Evolutionary conservation across 92 coral and sea anemone species (phyloP), one percentile per base, ranked within the genome.

Genomic region (Epizoanthus ramosus): DNA sequence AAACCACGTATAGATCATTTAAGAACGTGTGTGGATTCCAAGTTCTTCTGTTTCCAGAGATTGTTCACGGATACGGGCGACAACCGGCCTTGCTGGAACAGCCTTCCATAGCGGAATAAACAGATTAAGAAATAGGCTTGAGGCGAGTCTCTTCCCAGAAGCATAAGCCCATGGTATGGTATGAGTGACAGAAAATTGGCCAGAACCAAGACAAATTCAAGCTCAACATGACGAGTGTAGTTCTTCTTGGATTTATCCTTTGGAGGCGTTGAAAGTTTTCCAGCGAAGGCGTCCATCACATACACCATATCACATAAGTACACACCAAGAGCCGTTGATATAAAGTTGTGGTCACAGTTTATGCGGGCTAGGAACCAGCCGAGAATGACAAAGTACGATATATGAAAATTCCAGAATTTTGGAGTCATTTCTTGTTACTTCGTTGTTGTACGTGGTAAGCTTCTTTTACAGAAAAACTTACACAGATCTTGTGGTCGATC

Each of bases 241-340:
- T 28, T 28, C 17, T 17, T 54, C 4, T 21, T 2, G 25, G 61
- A n/a, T 5, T 79, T 63, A 18, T 57, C 69, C 56, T 63, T 28
- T 6, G 79, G 83, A 28, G 7, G 17, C 1, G 45, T 73, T 4
- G 74, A 73, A 14, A 87, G 70, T 4, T 39, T 74, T 3, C 88
- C 77, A 12, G 88, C 91, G 14, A 88, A 25, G 14, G 89, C 88
- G 80, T 88, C 88, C 31, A 85, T 66, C 17, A 80, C 66, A 16
- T 79, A 88, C 9, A 85, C 71, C 73, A 85, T 28, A 74, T 88
- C 91, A 22, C 91, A 88, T 18, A 88, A 47, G 65, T 80, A 88
- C 15, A 88, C 79, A 18, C 86, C 74, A 76, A 87, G 83, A 4
- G 88, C 89, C 2, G 71, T 71, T 8, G 86, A 47, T 31, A 88